Conservation (phyloP, 2,113 vertebrate species). For the Nanorana parkeri region DNA sequence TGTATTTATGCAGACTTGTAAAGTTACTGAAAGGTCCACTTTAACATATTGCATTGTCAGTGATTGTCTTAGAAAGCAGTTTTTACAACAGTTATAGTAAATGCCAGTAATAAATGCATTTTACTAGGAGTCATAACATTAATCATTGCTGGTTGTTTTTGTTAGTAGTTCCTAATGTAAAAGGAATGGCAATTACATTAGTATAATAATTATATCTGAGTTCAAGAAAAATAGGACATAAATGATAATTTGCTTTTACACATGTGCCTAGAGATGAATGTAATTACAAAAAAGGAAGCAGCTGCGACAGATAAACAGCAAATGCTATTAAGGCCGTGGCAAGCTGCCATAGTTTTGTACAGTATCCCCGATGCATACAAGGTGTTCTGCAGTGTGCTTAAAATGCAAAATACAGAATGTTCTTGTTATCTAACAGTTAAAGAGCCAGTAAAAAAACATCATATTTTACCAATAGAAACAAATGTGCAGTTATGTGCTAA, state of each 20-base stretch:
- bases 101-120: not conserved
- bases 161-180: not conserved
- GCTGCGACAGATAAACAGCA: constrained; percentile 25
- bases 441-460: not conserved
- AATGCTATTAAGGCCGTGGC: constrained; percentile 33
- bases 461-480: too few relatives aligned
- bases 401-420: not conserved
- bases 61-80: too few relatives aligned
- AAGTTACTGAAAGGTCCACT: too few relatives aligned
- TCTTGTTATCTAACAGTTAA: not conserved
- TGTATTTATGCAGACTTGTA: too few relatives aligned
- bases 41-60: too few relatives aligned
- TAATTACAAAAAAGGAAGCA: constrained; percentile 15
- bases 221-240: not conserved
- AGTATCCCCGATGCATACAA: constrained; percentile 6
- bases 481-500: too few relatives aligned
- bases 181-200: not conserved
- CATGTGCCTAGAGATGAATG: not conserved
- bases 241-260: not conserved
- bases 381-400: not conserved
- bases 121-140: not conserved
- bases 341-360: constrained; percentile 22
- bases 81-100: too few relatives aligned
- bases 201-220: not conserved
- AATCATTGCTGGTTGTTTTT: not conserved